Evolutionary conservation across 2,888 invertebrate species (phyloP).

Genomic region (Uropetala carovei): DNA sequence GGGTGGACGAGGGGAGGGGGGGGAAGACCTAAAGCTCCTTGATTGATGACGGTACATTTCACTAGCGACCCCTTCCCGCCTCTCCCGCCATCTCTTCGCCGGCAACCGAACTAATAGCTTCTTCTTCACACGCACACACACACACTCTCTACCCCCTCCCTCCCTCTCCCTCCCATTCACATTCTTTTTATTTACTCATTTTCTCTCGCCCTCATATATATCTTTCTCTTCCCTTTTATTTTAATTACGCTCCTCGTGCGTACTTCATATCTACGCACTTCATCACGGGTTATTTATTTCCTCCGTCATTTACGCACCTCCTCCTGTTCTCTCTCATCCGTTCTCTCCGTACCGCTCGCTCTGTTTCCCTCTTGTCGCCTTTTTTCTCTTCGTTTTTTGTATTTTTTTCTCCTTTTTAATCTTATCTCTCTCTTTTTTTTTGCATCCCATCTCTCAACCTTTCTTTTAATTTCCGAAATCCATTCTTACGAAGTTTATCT

Average conservation of each 20-base stretch:
- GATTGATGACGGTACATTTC: constrained; percentile 19
- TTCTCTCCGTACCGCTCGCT: too few species aligned
- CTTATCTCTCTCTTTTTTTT: background rate
- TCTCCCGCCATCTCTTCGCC: background rate
- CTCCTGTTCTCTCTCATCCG: too few species aligned
- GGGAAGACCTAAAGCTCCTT: background rate
- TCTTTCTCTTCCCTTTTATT: background rate
- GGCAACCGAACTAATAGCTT: background rate
- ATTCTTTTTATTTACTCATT: background rate
- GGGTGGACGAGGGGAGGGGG: background rate
- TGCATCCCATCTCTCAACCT: too few species aligned
- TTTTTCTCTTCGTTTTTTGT: background rate
- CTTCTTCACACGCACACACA: background rate
- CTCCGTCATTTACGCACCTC: too few species aligned
- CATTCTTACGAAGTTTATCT: too few species aligned
- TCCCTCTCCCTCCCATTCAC: background rate
- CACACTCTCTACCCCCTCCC: background rate
- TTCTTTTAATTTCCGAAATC: too few species aligned
- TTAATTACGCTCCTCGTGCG: background rate
- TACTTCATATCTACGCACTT: background rate
- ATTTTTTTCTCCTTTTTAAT: background rate
- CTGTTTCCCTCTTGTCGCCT: background rate
- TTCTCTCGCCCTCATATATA: background rate
- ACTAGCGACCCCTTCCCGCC: constrained; percentile 6
- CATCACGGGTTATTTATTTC: background rate